Evolutionary conservation across 2,888 invertebrate genomes (phyloP).

Genomic region (Tipula unca): DNA sequence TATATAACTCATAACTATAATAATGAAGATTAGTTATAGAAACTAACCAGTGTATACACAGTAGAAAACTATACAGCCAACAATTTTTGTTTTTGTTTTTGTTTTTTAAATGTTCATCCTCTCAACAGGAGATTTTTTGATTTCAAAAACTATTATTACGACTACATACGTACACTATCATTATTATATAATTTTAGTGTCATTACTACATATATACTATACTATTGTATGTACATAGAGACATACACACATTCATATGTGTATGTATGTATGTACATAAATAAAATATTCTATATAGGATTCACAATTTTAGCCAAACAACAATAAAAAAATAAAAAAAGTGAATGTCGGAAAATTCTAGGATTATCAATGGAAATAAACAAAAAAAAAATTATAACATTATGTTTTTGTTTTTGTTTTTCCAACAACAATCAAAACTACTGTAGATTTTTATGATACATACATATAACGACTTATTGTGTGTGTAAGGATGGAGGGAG

Average conservation of each 20-base stretch:
- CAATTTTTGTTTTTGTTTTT: not conserved
- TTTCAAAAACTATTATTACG: not conserved
- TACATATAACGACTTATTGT: not conserved
- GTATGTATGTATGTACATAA: no score
- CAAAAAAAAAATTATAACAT: not conserved
- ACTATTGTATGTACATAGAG: not conserved
- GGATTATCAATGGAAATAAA: not conserved
- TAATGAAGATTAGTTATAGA: not conserved
- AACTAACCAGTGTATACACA: not conserved
- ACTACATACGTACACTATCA: no score
- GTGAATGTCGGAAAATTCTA: not conserved
- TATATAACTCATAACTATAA: not conserved
- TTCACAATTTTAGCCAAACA: not conserved
- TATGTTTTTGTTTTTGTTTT: not conserved
- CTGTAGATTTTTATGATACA: not conserved
- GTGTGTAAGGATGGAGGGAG: not conserved
- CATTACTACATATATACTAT: not conserved
- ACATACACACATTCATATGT: not conserved
- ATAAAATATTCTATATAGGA: not conserved
- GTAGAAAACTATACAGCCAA: not conserved
- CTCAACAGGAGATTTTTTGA: not conserved
- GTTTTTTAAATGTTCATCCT: not conserved
- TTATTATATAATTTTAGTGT: not conserved
- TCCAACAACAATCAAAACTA: not conserved
- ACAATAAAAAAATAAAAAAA: not conserved